Evolutionary conservation across 2,797 vertebrate genomes (phyloP).

Genomic region (Pygocentrus nattereri): DNA sequence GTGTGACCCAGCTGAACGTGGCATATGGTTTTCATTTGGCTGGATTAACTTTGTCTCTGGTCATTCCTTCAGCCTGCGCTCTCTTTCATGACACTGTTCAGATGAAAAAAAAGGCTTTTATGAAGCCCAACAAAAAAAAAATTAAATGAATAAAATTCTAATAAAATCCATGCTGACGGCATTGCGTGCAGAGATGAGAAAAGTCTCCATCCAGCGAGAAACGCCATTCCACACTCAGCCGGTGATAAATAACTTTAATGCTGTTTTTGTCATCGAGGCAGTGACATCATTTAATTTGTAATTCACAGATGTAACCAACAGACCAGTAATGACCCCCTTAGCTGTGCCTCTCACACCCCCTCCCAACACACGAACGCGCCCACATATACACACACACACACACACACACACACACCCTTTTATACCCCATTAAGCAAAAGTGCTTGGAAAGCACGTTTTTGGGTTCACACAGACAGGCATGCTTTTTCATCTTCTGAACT

Average conservation of each 20-base stretch:
- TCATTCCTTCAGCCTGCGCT: slow-evolving; percentile 30
- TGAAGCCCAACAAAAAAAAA: slow-evolving; percentile 14
- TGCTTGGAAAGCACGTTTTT: slow-evolving; percentile 9
- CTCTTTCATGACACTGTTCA: slow-evolving; percentile 19
- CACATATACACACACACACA: slow-evolving; percentile 12
- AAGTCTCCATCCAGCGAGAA: slow-evolving; percentile 28
- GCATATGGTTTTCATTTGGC: slow-evolving; percentile 52
- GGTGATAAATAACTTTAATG: slow-evolving; percentile 3
- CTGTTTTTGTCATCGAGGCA: slow-evolving; percentile 44
- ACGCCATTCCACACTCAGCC: not conserved
- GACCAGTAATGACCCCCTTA: slow-evolving; percentile 23
- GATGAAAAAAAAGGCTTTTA: slow-evolving; percentile 35
- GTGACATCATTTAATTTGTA: slow-evolving; percentile 42
- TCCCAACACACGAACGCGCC: slow-evolving; percentile 7
- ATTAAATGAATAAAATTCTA: slow-evolving; percentile 23
- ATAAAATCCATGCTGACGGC: slow-evolving; percentile 21
- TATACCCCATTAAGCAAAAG: slow-evolving; percentile 9
- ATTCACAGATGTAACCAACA: slow-evolving; percentile 39
- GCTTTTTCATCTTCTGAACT: not conserved
- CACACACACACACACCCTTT: slow-evolving; percentile 27
- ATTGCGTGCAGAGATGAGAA: slow-evolving; percentile 26
- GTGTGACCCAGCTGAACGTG: slow-evolving; percentile 44
- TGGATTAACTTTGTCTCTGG: slow-evolving; percentile 46
- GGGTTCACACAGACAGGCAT: not conserved
- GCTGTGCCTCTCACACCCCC: slow-evolving; percentile 21